Conservation (phyloP, 2,797 vertebrate genomes). For the Diglossa cyanea region DNA sequence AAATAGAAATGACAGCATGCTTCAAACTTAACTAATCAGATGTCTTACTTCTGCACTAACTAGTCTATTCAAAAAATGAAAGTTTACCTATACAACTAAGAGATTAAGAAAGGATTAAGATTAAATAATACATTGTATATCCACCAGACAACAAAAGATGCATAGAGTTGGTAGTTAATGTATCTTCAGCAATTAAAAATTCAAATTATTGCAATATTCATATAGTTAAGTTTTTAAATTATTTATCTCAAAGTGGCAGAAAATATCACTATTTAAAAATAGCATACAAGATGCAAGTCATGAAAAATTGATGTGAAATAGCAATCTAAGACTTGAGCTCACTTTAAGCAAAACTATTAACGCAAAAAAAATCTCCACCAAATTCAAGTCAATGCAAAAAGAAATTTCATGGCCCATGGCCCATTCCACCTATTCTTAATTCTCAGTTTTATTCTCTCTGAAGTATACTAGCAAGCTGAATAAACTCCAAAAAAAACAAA, state of each 20-base stretch:
- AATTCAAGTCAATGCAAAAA: conserved; percentile 22
- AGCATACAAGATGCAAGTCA: not conserved
- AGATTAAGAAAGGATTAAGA: conserved; percentile 20
- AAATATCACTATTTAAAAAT: conserved; percentile 34
- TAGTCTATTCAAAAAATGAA: not conserved
- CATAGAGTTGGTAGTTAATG: not conserved
- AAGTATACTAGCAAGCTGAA: not conserved
- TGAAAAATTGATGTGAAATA: conserved; percentile 52
- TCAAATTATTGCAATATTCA: conserved; percentile 42
- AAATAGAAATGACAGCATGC: not conserved
- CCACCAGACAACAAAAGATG: conserved; percentile 8
- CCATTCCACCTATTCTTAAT: conserved; percentile 6
- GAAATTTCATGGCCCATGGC: not conserved
- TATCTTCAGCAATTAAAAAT: conserved; percentile 48
- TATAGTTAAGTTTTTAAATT: conserved; percentile 35
- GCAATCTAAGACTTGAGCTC: conserved; percentile 13
- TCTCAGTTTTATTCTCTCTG: conserved; percentile 15
- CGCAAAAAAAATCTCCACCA: not conserved
- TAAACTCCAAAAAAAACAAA: not conserved
- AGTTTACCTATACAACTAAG: not conserved
- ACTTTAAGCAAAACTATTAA: not conserved
- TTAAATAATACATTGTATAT: conserved; percentile 25
- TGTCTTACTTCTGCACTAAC: not conserved
- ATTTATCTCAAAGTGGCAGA: conserved; percentile 27
- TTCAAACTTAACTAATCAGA: not conserved